Base-by-base conservation (phyloP, 2,797 vertebrate genomes). In the Meda fulgida region DNA sequence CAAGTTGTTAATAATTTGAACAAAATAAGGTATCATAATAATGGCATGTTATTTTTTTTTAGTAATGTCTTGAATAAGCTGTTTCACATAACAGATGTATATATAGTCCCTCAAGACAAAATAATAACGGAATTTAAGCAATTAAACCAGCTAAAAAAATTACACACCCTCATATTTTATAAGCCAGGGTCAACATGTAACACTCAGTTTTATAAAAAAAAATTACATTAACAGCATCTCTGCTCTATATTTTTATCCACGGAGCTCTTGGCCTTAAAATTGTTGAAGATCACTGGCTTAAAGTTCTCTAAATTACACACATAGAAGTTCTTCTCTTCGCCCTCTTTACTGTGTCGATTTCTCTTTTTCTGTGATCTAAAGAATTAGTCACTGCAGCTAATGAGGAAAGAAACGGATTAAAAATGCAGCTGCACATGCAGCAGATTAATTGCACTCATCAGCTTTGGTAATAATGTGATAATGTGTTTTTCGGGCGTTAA, bases 401-500 rank as follows among this genome's bases (percentile, higher is more conserved):
- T 81, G 73, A 86, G 79, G 67, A 78, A 76, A 72, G 34, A 51
- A 73, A 36, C 7, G 0, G 63, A 65, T 76, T 29, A 83, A 77
- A 71, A 60, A 72, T 77, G 55, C 85, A 80, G 48, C 84, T 60
- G 55, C 79, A 75, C 48, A 87, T 80, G 55, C 72, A 48, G 78
- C 69, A 73, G 86, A 91, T 78, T 87, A 87, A 89, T 88, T 76
- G 60, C 81, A 87, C 77, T 80, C 51, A 86, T 80, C 85, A 84
- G 76, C 83, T 86, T 86, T 84, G 71, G 46, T 87, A 82, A 88
- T 89, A 85, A 89, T 71, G 55, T 79, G 86, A 86, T 79, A 88
- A 79, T 84, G 77, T 75, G 77, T 65, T 87, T 80, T 75, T 76
- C 26, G 19, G 38, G 18, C 7, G 51, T n/a, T 65, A 63, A 65